Conservation (phyloP, 2,113 vertebrate species). For the Clinocottus analis region DNA sequence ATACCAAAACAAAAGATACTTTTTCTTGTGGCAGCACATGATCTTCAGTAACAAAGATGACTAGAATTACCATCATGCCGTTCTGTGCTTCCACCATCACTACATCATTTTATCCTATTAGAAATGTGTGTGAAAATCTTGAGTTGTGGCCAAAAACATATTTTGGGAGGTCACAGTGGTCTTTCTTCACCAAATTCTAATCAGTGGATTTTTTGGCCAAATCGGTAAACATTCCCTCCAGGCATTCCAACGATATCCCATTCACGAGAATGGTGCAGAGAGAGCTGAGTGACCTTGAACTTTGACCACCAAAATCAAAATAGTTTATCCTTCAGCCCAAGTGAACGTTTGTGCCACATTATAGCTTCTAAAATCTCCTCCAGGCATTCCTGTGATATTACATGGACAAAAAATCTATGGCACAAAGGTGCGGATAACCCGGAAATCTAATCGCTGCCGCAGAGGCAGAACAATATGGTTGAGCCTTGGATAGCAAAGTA, state of each 20-base stretch:
- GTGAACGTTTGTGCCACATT: too few relatives aligned
- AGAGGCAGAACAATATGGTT: neutral
- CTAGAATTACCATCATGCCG: neutral
- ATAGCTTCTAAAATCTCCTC: neutral
- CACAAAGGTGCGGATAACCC: neutral
- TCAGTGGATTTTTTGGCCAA: neutral
- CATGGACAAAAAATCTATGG: neutral
- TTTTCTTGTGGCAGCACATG: conserved; percentile 16
- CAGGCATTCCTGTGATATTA: neutral
- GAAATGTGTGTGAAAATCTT: neutral
- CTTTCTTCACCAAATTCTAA: neutral
- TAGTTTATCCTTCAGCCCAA: too few relatives aligned
- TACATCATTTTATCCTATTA: neutral
- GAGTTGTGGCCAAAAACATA: neutral
- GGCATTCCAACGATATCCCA: neutral
- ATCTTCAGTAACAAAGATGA: neutral
- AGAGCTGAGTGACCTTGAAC: neutral
- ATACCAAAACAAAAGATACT: conserved; percentile 15
- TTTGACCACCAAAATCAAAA: neutral
- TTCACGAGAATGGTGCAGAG: neutral
- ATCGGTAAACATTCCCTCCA: neutral
- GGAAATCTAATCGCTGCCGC: neutral
- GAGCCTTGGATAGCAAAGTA: neutral
- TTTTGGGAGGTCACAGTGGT: neutral
- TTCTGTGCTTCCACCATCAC: neutral